Evolutionary conservation across 2,888 invertebrate species (phyloP), one percentile per base, ranked within the genome.

Genomic region (Tipula lateralis): DNA sequence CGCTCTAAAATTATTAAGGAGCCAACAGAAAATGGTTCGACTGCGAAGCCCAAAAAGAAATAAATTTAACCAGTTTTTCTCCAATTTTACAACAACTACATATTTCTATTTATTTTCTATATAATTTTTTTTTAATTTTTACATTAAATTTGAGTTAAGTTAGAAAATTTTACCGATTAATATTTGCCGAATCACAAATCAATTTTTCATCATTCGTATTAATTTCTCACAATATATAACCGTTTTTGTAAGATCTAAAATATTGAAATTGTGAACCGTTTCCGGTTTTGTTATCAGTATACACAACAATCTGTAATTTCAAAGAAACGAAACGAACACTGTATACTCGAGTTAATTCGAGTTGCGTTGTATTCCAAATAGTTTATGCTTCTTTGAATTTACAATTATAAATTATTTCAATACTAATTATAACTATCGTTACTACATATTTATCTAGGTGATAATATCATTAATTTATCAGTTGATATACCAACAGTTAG

Each of bases 1-100:
- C 96, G 97, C 89, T 93, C 93, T 85, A 96, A 96, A 90, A 96
- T 98, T 87, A 90, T 95, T 83, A 96, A 95, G 85, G 90, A 89
- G 85, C 88, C 34, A 36, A 84, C 85, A 2, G 83, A 83, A 81
- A 85, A 84, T 50, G 50, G 50, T 16, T 29, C 83, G 5, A 83
- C 50, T 12, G 30, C 44, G 19, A 29, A 82, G 44, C 16, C 84
- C 6, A 86, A 86, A 34, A 86, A 86, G 84, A 85, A 86, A 83
- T 85, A 86, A 85, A 39, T 84, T 19, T n/a, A n/a, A 24, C 66
- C 24, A 66, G 3, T 66, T 66, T 66, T 66, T 19, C 19, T 9
- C 66, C 66, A 66, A 9, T 24, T n/a, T 66, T 66, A 66, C 66
- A 66, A n/a, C 66, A 66, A 66, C 24, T 66, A n/a, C n/a, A n/a